Evolutionary conservation across 1,140 invertebrate species (phyloP), one percentile per base, ranked within the genome.

Genomic region (Drosophila lowei): DNA sequence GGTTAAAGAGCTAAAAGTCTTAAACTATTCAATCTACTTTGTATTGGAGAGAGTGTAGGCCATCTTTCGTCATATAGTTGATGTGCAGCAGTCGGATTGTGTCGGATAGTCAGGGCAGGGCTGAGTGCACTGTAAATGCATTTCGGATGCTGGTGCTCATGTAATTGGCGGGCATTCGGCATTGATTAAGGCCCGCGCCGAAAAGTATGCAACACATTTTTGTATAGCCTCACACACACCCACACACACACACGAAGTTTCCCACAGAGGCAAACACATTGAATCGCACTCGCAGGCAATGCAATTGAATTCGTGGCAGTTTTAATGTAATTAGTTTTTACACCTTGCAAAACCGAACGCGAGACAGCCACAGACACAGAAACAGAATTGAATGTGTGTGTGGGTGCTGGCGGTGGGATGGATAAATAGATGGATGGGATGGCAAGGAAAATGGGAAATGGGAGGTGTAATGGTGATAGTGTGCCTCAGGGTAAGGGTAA

Each of bases 251-350:
- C 43, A 50, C 44, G 8, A 9, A 30, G 30, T 3, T 30, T 43
- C 13, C 54, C 21, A 57, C 41, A 49, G 54, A 49, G 41, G 8
- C 23, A 47, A 23, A 30, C 30, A 6, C 30, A 65, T 13, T 44
- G 38, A 23, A 62, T 52, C 38, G 49, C 60, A 72, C 42, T 62
- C 60, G 59, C 75, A 74, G 56, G 62, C 83, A 77, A 77, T 88
- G 77, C 81, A 88, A 85, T 85, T 88, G 81, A 85, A 85, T 86
- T 85, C 83, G 81, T 85, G 81, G 81, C 81, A 86, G 83, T 85
- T 85, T 85, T 85, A 85, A 85, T 85, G 83, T 85, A 85, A 85
- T 85, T 85, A 86, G 81, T 85, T 85, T 85, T 85, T 81, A 85
- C 81, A 85, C 81, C 81, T 85, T 88, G 77, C 81, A 66, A 71